phyloP scores from a whole-genome alignment of 2,888 invertebrate species.

The Eristalis tenax region DNA sequence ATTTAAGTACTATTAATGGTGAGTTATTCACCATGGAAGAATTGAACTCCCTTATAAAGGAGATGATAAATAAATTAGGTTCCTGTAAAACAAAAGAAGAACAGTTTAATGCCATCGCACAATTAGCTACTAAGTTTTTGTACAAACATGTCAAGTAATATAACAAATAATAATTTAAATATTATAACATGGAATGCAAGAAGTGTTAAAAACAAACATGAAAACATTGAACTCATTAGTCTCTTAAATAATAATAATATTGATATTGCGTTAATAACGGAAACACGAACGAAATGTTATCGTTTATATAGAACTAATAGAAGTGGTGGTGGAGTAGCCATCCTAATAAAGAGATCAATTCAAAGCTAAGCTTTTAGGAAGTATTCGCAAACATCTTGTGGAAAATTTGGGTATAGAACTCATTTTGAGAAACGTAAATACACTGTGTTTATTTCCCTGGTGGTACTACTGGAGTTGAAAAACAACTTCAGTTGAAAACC shows the following conservation, averaged over 20 bases:
- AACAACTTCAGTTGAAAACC: not conserved
- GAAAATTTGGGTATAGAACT: constrained; percentile 25
- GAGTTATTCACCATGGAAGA: no score
- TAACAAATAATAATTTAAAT: constrained; percentile 12
- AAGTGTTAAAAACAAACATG: constrained; percentile 19
- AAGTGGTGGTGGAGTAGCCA: constrained; percentile 30
- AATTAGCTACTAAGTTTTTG: no score
- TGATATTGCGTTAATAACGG: constrained; percentile 29
- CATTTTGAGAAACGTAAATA: not conserved
- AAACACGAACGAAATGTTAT: constrained; percentile 52
- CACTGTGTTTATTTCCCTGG: constrained; percentile 25
- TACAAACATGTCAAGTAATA: not conserved
- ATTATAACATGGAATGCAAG: constrained; percentile 38
- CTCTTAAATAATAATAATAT: constrained; percentile 9
- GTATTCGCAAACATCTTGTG: not conserved
- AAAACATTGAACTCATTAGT: not conserved
- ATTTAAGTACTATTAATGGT: not conserved
- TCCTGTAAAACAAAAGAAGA: no score
- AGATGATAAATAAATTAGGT: no score
- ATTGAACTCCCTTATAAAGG: no score
- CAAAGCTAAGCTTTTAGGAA: constrained; percentile 4
- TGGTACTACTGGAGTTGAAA: not conserved
- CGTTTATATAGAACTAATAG: constrained; percentile 13
- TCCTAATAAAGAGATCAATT: constrained; percentile 33
- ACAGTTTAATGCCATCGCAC: no score